Base-by-base conservation (phyloP, 2,888 invertebrate genomes). In the Serripes groenlandicus region DNA sequence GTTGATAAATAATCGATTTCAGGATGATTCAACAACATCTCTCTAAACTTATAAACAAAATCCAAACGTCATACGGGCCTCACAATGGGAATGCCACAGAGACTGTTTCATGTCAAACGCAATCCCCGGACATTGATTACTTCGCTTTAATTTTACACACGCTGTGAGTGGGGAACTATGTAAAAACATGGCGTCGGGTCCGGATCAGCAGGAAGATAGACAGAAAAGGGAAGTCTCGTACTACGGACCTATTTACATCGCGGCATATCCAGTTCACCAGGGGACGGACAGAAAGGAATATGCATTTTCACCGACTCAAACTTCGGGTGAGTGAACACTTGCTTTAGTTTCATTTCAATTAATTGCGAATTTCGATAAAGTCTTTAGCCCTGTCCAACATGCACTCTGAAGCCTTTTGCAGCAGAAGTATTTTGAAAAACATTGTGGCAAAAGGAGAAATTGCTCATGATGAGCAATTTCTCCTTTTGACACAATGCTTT, bases 241-340 rank as follows among this genome's bases (percentile, higher is more conserved):
- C 30, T 78, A 75, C 62, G 84, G 84, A 78, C 84, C 84, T 56
- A 72, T 84, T 58, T 84, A 75, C 32, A 78, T 84, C 30, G 66
- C 72, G 3, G 78, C 68, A 23, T 71, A 71, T 23, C 42, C 52
- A 9, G 15, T 18, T 37, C 26, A 21, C 3, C n/a, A 28, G 3
- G 56, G 54, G 35, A 9, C 4, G 7, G 21, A 32, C 30, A 56
- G 37, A 54, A 11, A 52, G 18, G 7, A 18, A 32, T n/a, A 21
- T 34, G 34, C 34, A 34, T 23, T 30, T 23, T 32, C 21, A n/a
- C n/a, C 62, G n/a, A n/a, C 62, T 3, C 21, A 30, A 5, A 62
- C 62, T 62, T 62, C 62, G 28, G 62, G 62, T 62, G 32, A 62
- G 62, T 62, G 9, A 11, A 18, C 18, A 9, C 11, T 42, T 42